These are phyloP conservation scores for Sebastes diploproa DNA, from an alignment of 2,797 vertebrate genomes.

Conservation along the genomic window DNA sequence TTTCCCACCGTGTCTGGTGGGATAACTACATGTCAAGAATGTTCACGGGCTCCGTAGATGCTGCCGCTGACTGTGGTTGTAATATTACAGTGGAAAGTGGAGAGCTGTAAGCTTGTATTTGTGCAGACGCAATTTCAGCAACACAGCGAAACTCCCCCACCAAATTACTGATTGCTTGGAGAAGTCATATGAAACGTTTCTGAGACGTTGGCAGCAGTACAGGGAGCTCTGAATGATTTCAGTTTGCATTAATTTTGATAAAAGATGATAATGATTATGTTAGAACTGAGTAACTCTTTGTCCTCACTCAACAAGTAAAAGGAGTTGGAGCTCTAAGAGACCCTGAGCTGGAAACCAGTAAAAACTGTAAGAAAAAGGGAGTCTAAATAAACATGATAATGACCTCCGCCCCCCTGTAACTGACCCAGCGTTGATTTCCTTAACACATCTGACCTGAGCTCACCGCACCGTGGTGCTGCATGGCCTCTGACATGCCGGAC, in stretches of 20 bases:
- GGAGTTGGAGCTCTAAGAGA: neutral
- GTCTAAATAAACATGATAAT: slow-evolving; percentile 35
- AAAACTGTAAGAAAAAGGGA: slow-evolving; percentile 7
- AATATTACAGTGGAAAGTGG: slow-evolving; percentile 21
- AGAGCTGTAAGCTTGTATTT: slow-evolving; percentile 30
- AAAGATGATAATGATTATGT: neutral
- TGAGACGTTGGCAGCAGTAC: neutral
- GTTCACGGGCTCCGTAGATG: slow-evolving; percentile 23
- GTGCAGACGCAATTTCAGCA: slow-evolving; percentile 34
- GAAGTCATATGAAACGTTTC: neutral
- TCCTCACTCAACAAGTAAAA: neutral
- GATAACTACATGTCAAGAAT: slow-evolving; percentile 67
- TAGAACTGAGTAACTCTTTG: neutral
- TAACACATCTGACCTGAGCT: slow-evolving; percentile 15
- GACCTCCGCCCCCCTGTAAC: neutral
- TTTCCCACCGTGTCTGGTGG: slow-evolving; percentile 60
- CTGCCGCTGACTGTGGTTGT: slow-evolving; percentile 20
- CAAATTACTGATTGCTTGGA: slow-evolving; percentile 27
- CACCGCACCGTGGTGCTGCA: neutral
- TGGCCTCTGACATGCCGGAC: slow-evolving; percentile 20
- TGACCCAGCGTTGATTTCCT: slow-evolving; percentile 12
- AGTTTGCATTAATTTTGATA: neutral
- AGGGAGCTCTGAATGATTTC: neutral
- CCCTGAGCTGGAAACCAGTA: neutral
- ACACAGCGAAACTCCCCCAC: slow-evolving; percentile 19